Percentiles rank a stretch among this genome's conserved stretches.
phyloP scores from a whole-genome alignment of 2,888 invertebrate genomes.

The Pollenia labialis region DNA sequence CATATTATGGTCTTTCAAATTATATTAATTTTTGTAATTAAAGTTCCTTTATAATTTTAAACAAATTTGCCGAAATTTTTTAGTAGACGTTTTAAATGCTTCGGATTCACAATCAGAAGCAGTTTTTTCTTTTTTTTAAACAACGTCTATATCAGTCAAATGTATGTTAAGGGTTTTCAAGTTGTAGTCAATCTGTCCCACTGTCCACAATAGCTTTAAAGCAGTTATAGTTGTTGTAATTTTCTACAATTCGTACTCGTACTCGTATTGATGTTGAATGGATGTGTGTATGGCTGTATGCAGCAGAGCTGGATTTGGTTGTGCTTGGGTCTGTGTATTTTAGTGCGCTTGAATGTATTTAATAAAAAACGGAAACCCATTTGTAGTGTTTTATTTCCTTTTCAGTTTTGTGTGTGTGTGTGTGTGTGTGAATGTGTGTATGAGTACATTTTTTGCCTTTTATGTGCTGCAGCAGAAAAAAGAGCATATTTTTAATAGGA shows the following conservation, averaged over 20 bases:
- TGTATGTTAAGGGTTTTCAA: too few species aligned
- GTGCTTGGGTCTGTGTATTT: slow-evolving; percentile 11
- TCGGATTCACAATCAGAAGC: too few species aligned
- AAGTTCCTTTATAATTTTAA: too few species aligned
- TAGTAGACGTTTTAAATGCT: too few species aligned
- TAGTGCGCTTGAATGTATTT: slow-evolving; percentile 9
- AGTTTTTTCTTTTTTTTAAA: too few species aligned
- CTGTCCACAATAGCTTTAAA: background rate
- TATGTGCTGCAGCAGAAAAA: slow-evolving; percentile 35
- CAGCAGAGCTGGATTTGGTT: background rate
- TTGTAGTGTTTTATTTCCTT: slow-evolving; percentile 71
- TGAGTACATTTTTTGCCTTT: slow-evolving; percentile 1
- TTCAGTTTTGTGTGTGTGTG: slow-evolving; percentile 10
- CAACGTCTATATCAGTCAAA: too few species aligned
- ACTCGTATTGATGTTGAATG: background rate
- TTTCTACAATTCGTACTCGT: background rate
- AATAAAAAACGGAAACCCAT: slow-evolving; percentile 68
- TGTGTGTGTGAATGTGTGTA: background rate
- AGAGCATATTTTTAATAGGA: slow-evolving; percentile 46
- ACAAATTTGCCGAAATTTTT: too few species aligned
- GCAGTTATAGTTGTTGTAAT: slow-evolving; percentile 8
- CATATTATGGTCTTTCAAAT: too few species aligned
- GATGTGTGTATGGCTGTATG: background rate
- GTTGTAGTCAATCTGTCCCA: too few species aligned
- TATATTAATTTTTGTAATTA: too few species aligned